Evolutionary conservation across 2,797 vertebrate species (phyloP).

Genomic region (Odontamblyopus rebecca): DNA sequence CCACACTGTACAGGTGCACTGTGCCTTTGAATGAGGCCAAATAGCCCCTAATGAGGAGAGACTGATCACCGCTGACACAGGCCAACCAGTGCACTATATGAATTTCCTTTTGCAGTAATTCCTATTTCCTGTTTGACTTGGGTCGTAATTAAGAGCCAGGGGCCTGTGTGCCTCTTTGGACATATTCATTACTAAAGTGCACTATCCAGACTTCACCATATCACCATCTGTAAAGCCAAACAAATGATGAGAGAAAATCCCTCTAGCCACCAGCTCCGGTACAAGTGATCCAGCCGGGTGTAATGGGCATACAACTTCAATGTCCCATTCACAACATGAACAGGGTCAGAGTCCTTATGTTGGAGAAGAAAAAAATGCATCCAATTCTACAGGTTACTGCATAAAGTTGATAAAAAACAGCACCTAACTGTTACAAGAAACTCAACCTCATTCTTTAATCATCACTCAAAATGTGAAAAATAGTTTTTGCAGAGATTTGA

Average conservation of each 20-base stretch:
- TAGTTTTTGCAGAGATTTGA: not conserved
- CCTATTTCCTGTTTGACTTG: slow-evolving; percentile 67
- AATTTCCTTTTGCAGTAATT: slow-evolving; percentile 70
- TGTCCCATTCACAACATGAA: slow-evolving; percentile 30
- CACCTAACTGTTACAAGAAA: not conserved
- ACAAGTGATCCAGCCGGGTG: slow-evolving; percentile 19
- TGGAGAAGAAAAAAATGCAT: slow-evolving; percentile 6
- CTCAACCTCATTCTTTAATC: not conserved
- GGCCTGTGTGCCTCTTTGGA: slow-evolving; percentile 27
- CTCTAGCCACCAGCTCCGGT: slow-evolving; percentile 43
- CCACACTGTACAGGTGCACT: slow-evolving; percentile 59
- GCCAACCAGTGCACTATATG: slow-evolving; percentile 53
- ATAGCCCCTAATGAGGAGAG: slow-evolving; percentile 70
- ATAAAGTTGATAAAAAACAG: not conserved
- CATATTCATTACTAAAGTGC: slow-evolving; percentile 25
- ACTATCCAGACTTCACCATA: slow-evolving; percentile 43
- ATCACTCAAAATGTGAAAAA: not conserved
- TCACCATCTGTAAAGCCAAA: slow-evolving; percentile 42
- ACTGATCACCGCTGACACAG: slow-evolving; percentile 65
- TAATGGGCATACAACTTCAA: slow-evolving; percentile 27
- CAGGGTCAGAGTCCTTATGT: slow-evolving; percentile 7
- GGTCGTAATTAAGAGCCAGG: slow-evolving; percentile 62
- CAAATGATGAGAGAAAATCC: slow-evolving; percentile 48
- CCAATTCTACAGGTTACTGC: not conserved
- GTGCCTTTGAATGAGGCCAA: slow-evolving; percentile 53